Base-by-base conservation (phyloP, 1,140 invertebrate genomes). In the Cydia amplana region DNA sequence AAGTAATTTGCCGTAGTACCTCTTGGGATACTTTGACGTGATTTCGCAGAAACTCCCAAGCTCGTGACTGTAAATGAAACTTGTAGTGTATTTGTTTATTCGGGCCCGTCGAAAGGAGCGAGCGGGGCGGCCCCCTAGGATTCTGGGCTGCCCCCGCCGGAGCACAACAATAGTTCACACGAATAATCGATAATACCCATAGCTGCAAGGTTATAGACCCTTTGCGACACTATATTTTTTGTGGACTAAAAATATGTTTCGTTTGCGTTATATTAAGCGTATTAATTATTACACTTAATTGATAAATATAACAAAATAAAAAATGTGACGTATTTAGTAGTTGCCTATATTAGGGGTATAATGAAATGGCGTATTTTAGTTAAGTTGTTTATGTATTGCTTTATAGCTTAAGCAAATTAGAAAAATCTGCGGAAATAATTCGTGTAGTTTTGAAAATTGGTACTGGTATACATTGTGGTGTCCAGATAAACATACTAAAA, bases 131-230 rank as follows among this genome's bases (percentile, higher is more conserved):
- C 82, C 89, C 89, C 82, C 83, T 83, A 77, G 80, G 87, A 88
- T 86, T 87, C 87, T 89, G 87, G 81, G 75, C 83, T 85, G 88
- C 84, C 83, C 77, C 84, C 81, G 80, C 77, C 75, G 60, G 67
- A 60, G 79, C 78, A 82, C 77, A 85, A 91, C 90, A 91, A 90
- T 89, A 90, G 87, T 87, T 86, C 87, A 87, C 87, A 86, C 79
- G 80, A 90, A 85, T 84, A 89, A 90, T 91, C 90, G 82, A 91
- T 91, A 91, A 77, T 73, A 77, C 74, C 77, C 77, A 67, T 74
- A 75, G 72, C 75, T 60, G 51, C 65, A 40, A 72, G 67, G 76
- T 74, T 78, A 74, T 43, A 75, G 73, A 55, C 18, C 51, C 72
- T 75, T 77, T 63, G 51, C 20, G 65, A 4, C 36, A 73, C 40